Percentiles rank a stretch among this genome's conserved stretches.
Evolutionary conservation across 2,113 vertebrate species (phyloP).

Genomic region (Chaetops frenatus): DNA sequence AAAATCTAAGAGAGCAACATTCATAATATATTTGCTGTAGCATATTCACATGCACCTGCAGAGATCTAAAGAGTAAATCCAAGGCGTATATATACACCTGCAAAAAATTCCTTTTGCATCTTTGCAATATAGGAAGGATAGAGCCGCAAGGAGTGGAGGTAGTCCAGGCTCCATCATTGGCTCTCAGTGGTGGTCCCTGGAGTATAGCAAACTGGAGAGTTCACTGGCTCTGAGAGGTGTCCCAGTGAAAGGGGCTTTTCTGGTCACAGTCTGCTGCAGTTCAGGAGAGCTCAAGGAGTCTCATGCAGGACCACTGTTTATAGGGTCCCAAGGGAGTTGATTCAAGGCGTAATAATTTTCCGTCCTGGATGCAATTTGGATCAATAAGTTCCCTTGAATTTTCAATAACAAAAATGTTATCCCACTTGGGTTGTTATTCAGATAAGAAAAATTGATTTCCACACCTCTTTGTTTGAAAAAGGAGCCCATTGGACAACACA

Average conservation of each 20-base stretch:
- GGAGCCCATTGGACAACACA: no score
- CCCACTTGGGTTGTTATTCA: no score
- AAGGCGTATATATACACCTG: no score
- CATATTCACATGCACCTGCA: background rate
- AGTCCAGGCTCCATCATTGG: accelerated
- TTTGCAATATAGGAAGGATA: background rate
- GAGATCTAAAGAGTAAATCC: background rate
- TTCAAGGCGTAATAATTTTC: background rate
- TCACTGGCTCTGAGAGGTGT: background rate
- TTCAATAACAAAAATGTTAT: background rate
- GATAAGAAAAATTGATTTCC: background rate
- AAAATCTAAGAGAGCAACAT: no score
- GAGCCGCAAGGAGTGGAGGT: background rate
- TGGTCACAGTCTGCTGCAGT: background rate
- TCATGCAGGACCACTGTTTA: background rate
- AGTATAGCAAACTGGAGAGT: background rate
- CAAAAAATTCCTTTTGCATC: background rate
- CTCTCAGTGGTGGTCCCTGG: accelerated
- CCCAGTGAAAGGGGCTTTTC: no score
- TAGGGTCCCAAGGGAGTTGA: background rate
- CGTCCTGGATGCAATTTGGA: background rate
- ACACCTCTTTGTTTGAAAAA: no score
- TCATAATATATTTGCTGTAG: background rate
- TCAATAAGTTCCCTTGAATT: background rate
- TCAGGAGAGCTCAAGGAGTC: background rate